These are phyloP conservation scores for Pheosia tremula DNA, from an alignment of 2,888 invertebrate genomes.

Conservation along the genomic window DNA sequence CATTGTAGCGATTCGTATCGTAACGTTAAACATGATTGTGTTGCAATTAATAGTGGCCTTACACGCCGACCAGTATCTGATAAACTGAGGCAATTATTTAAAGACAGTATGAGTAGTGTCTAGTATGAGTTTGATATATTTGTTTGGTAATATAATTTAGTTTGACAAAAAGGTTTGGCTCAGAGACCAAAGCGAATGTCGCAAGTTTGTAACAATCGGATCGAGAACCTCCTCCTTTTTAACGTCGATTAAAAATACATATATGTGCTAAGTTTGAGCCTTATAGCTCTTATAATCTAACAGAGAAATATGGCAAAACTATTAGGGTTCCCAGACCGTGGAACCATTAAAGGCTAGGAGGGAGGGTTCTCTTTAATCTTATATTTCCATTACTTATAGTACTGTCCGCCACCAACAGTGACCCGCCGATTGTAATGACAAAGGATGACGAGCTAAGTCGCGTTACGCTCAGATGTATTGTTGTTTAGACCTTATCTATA, in stretches of 20 bases:
- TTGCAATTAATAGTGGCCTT: not conserved
- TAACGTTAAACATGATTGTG: not conserved
- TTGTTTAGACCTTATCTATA: conserved; percentile 67
- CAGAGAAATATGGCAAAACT: no score
- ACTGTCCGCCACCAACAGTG: conserved; percentile 23
- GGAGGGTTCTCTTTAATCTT: not conserved
- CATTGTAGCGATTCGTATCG: not conserved
- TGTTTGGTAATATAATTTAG: no score
- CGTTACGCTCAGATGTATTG: conserved; percentile 66
- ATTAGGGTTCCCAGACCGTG: no score
- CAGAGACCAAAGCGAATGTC: no score
- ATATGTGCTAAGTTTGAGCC: no score
- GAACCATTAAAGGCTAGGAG: no score
- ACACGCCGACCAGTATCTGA: not conserved
- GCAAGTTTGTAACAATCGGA: no score
- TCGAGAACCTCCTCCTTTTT: no score
- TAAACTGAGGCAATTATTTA: conserved; percentile 1
- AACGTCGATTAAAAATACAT: no score
- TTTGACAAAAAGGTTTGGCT: no score
- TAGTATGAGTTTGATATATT: no score
- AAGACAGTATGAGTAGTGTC: not conserved
- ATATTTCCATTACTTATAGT: conserved; percentile 31
- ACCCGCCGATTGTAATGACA: conserved; percentile 56
- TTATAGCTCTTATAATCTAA: no score
- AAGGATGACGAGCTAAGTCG: conserved; percentile 54